Base-by-base conservation (phyloP, 2,797 vertebrate species). In the Spinus olivaceus region DNA sequence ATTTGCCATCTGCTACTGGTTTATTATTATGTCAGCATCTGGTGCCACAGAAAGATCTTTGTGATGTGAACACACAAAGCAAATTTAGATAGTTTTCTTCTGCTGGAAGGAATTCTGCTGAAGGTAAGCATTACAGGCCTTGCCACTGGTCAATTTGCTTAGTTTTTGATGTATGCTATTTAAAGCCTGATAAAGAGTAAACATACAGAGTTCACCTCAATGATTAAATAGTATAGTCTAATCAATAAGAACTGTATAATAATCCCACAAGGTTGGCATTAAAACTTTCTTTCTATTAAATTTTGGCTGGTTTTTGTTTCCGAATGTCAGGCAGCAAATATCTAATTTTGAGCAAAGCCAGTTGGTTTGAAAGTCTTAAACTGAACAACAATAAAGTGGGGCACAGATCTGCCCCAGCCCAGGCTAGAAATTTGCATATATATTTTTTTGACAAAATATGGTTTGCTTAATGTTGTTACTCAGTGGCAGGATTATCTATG, bases 221-320 rank as follows among this genome's bases (percentile, higher is more conserved):
- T 66, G 66, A 79, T 81, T 93, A 95, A 86, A 85, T 61, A 87
- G 21, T 67, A 69, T 69, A 50, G 61, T 10, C 42, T 77, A 90
- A 82, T 91, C 84, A 89, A 69, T 83, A 94, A 94, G 93, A 96
- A 93, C 88, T 96, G 53, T 95, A 64, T 86, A 96, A 93, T 91
- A 97, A 82, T 67, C 94, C 95, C 88, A 96, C 94, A 96, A 98
- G 98, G 97, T 98, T 98, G 98, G 98, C 98, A 98, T 98, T 98
- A 98, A 98, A 98, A 98, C 97, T 98, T 98, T 97, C 97, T 97
- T 97, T 98, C 97, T 97, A 97, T 94, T 95, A 56, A 97, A 96
- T 98, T 98, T 97, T 97, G 96, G 90, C 73, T 93, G 50, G 0
- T 72, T 92, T 96, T 97, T 94, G 65, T 98, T 98, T 97, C 85